Evolutionary conservation across 2,888 invertebrate genomes (phyloP), one percentile per base, ranked within the genome.

Genomic region (Melieria crassipennis): DNA sequence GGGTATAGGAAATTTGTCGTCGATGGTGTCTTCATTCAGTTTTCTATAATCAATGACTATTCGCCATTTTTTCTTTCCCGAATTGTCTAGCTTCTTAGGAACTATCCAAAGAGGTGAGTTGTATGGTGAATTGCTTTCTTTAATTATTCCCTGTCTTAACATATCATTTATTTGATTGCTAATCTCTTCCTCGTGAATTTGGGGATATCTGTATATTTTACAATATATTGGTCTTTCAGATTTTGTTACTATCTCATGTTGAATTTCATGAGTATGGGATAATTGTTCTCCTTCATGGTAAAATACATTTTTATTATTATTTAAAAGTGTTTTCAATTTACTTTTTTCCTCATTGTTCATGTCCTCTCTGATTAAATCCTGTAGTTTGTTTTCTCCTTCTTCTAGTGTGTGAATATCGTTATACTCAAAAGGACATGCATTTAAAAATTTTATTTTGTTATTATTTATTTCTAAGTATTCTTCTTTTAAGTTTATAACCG

Each of bases 131-230:
- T 62, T 64, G 30, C 64, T 64, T 43, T 55, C 62, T 47, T 7
- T 62, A 7, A 62, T 62, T 7, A 48, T 62, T 3, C 47, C 62
- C 9, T 62, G 62, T 46, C 13, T 43, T 46, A 62, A n/a, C 48
- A 62, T 62, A 13, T 62, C 16, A n/a, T 13, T 10, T 13, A 48
- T 48, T 62, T 62, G 30, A 7, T n/a, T 62, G 16, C 11, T 63
- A 4, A 64, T 68, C 70, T 69, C 62, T 48, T 64, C 63, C 16
- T 70, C 70, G 48, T 69, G 68, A 3, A 63, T 67, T 6, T 68
- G 65, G 10, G 68, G 69, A 11, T 71, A 71, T 13, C 72, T 71
- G 42, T 71, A 73, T 57, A 71, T 70, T 66, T 72, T 75, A 7
- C 72, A 72, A 66, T 73, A 74, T 65, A 73, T 58, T 1, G 72